Percentiles rank a stretch among this genome's conserved stretches.
phyloP scores from a whole-genome alignment of 1,140 invertebrate genomes.

The Halictus rubicundus region DNA sequence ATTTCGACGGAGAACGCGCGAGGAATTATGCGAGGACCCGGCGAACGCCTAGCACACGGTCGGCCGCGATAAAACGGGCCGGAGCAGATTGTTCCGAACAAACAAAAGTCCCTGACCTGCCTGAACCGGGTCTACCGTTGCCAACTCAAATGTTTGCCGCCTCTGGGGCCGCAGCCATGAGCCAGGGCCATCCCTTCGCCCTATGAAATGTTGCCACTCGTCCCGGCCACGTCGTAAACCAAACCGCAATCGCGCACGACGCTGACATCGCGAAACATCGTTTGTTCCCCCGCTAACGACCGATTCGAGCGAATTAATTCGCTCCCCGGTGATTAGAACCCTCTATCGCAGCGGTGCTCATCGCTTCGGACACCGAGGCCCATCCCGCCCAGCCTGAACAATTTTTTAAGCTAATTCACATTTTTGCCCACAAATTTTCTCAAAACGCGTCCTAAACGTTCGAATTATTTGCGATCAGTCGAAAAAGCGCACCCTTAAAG shows the following conservation, averaged over 20 bases:
- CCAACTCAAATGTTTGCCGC: slow-evolving; percentile 67
- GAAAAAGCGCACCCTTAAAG: too few relatives aligned
- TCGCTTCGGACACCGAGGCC: neutral
- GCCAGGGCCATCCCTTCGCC: slow-evolving; percentile 16
- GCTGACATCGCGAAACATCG: slow-evolving; percentile 45
- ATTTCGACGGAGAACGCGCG: slow-evolving; percentile 13
- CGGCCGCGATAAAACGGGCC: slow-evolving; percentile 35
- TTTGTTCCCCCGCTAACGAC: slow-evolving; percentile 26
- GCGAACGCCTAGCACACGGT: neutral
- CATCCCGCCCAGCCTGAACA: neutral
- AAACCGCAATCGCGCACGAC: slow-evolving; percentile 92
- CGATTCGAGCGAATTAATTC: slow-evolving; percentile 46
- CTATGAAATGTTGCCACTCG: slow-evolving; percentile 45
- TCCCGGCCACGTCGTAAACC: slow-evolving; percentile 80
- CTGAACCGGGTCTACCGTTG: slow-evolving; percentile 20
- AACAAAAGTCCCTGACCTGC: slow-evolving; percentile 57
- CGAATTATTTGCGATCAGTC: too few relatives aligned
- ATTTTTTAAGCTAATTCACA: too few relatives aligned
- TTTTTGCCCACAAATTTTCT: too few relatives aligned
- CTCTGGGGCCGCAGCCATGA: slow-evolving; percentile 32
- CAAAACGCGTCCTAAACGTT: too few relatives aligned
- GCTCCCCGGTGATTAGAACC: neutral
- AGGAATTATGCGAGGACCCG: neutral
- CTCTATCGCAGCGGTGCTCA: neutral
- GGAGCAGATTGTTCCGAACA: slow-evolving; percentile 46